These are phyloP conservation scores for Zenarchopterus dispar DNA, from an alignment of 2,797 vertebrate genomes.

Conservation along the genomic window DNA sequence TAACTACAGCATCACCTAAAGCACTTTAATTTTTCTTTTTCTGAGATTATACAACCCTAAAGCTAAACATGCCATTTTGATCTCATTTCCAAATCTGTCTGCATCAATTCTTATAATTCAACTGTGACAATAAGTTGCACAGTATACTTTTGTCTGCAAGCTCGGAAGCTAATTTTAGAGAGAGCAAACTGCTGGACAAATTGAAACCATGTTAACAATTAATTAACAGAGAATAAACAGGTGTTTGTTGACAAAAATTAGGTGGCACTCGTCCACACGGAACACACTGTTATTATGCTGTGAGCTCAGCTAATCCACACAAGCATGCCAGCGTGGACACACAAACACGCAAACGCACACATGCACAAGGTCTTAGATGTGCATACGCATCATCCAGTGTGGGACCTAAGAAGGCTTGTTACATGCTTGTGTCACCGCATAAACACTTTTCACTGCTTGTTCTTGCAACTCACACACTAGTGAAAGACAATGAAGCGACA, in stretches of 20 bases:
- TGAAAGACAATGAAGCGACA: constrained; percentile 51
- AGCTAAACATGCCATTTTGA: no score
- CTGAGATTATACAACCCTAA: constrained; percentile 16
- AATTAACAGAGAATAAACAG: constrained; percentile 73
- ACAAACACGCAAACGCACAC: not conserved
- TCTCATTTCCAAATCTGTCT: constrained; percentile 55
- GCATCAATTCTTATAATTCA: constrained; percentile 62
- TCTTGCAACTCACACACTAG: constrained; percentile 41
- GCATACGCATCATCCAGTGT: constrained; percentile 6
- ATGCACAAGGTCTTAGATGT: not conserved
- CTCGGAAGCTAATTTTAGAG: constrained; percentile 56
- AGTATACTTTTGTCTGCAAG: constrained; percentile 62
- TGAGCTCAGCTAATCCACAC: constrained; percentile 31
- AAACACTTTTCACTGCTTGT: constrained; percentile 36
- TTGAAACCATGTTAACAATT: constrained; percentile 77
- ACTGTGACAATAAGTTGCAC: constrained; percentile 61
- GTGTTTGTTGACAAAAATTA: constrained; percentile 69
- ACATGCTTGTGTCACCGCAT: constrained; percentile 10
- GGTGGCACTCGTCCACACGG: constrained; percentile 36
- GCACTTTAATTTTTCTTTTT: constrained; percentile 34
- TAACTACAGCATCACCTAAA: no score
- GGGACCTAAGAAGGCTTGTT: constrained; percentile 15
- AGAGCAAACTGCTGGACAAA: constrained; percentile 70
- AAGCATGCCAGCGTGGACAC: not conserved
- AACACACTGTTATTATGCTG: constrained; percentile 31